A percentile compares a stretch with the other conserved stretches of the same genome.
Conservation (phyloP, 1,140 invertebrate genomes). For the Probaryconus sp. region DNA sequence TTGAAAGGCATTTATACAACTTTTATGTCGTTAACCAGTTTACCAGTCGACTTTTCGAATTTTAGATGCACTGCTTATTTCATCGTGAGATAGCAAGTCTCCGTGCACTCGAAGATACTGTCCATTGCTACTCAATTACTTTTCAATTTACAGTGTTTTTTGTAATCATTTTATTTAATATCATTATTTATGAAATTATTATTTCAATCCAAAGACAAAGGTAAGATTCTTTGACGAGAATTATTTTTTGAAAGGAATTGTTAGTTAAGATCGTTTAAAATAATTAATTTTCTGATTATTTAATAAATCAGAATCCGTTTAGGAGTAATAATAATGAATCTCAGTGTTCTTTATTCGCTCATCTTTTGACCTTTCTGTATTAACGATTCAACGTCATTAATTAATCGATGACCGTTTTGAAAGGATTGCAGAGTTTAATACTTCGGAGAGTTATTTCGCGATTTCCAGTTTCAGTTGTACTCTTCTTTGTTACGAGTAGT, state of each 20-base stretch:
- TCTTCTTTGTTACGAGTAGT: no score
- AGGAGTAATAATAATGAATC: no score
- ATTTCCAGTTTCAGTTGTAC: no score
- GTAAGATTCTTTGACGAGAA: no score
- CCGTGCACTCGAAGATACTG: no score
- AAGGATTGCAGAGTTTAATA: slow-evolving; percentile 23
- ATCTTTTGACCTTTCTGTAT: no score
- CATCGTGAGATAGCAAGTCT: slow-evolving; percentile 30
- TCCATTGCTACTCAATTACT: slow-evolving; percentile 46
- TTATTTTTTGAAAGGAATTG: no score
- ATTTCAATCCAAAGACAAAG: no score
- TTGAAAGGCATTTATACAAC: slow-evolving; percentile 58
- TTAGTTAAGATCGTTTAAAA: no score
- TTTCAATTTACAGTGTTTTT: slow-evolving; percentile 56
- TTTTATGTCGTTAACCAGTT: slow-evolving; percentile 60
- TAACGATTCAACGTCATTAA: slow-evolving; percentile 50
- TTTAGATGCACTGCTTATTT: slow-evolving; percentile 46
- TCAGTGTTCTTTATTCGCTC: no score
- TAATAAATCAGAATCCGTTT: no score
- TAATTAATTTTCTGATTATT: no score
- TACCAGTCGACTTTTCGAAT: slow-evolving; percentile 44
- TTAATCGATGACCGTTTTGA: slow-evolving; percentile 41
- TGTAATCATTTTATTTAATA: slow-evolving; percentile 35
- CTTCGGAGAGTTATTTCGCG: not conserved
- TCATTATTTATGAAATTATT: slow-evolving; percentile 53